Conservation (phyloP, 2,113 vertebrate genomes). For the Morone chrysops region DNA sequence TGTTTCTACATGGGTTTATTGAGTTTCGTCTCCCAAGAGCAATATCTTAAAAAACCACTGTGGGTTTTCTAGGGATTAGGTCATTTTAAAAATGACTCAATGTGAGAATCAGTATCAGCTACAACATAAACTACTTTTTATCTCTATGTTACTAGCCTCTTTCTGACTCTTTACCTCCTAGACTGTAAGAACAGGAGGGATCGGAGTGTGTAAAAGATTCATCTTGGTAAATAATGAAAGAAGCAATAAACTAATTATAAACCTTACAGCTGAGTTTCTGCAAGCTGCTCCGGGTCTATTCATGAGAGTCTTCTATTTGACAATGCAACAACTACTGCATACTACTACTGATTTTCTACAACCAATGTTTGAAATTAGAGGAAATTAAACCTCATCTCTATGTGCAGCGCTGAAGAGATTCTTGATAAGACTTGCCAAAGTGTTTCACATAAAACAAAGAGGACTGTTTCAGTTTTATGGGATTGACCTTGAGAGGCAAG, state of each 20-base stretch:
- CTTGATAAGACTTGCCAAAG: slow-evolving; percentile 18
- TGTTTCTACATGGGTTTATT: neutral
- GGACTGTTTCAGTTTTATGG: slow-evolving; percentile 43
- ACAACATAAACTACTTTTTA: neutral
- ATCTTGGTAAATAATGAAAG: neutral
- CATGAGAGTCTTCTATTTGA: neutral
- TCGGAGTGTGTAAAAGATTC: no score
- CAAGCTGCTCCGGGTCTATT: neutral
- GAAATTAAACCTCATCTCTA: neutral
- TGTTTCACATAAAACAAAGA: slow-evolving; percentile 45
- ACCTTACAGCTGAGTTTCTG: neutral
- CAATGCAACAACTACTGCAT: neutral
- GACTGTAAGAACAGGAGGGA: neutral
- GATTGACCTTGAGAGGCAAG: slow-evolving; percentile 51
- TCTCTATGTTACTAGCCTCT: neutral
- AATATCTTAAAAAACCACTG: neutral
- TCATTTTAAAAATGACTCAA: neutral
- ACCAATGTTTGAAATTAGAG: neutral
- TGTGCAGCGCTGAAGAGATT: neutral
- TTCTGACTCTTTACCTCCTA: slow-evolving; percentile 12
- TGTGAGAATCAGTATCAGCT: neutral
- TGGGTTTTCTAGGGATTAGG: neutral
- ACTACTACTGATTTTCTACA: neutral
- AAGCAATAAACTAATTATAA: neutral
- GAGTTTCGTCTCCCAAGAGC: neutral